Base-by-base conservation (phyloP, 2,888 invertebrate species). In the Oxytorus armatus region DNA sequence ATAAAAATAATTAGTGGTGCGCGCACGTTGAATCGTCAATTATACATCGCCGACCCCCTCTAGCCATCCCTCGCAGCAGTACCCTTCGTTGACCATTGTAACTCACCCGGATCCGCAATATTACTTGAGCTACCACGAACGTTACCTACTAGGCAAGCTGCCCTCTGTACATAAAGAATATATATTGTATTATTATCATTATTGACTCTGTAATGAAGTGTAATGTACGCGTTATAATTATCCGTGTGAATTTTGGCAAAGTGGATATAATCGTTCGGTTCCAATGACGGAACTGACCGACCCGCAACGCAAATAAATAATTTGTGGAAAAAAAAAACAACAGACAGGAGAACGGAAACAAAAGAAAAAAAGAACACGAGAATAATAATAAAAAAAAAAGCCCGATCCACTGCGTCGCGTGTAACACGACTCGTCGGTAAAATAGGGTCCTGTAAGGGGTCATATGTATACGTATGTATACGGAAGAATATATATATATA, bases 171-270 rank as follows among this genome's bases (percentile, higher is more conserved):
- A 91, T 90, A 90, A 86, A 86, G 77, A 85, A 83, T 82, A 81
- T 80, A 80, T 82, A 83, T 82, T 81, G 53, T 74, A 83, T 77
- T 74, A 73, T 79, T 69, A 79, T 86, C 88, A 89, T 88, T 86
- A 90, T 89, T 88, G 86, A 89, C 82, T 89, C 88, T 90, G 86
- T 90, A 91, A 90, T 87, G 88, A 90, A 88, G 83, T 88, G 88
- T 89, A 89, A 88, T 89, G 88, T 90, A 90, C 85, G 89, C 88
- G 88, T 90, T 90, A 33, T 33, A 87, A 77, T 88, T 85, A 88
- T 90, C 84, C 85, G 87, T 89, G 90, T 90, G 88, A 89, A 87
- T 86, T 85, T 79, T 66, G 78, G n/a, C n/a, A n/a, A 68, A 70
- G 59, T 66, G 75, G 70, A 51, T 36, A n/a, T 66, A 72, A 70